A percentile compares a stretch with the other conserved stretches of the same genome.
Evolutionary conservation across 2,888 invertebrate species (phyloP).

Genomic region (Netelia melanura): DNA sequence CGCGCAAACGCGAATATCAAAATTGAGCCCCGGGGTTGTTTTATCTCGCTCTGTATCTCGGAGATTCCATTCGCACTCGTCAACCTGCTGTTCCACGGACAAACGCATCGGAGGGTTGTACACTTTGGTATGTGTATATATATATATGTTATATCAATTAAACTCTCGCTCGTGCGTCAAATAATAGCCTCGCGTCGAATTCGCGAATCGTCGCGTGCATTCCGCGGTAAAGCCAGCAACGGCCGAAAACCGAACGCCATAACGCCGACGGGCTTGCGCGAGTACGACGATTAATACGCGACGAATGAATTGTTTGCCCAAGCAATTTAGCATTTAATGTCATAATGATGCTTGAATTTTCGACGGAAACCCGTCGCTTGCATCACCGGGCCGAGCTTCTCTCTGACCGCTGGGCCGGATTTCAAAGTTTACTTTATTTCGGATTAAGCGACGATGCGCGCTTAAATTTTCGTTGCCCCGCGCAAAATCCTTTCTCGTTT

Average conservation of each 20-base stretch:
- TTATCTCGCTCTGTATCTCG: slow-evolving; percentile 11
- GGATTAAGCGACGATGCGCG: slow-evolving; percentile 74
- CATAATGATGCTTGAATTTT: slow-evolving; percentile 80
- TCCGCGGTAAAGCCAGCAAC: slow-evolving; percentile 22
- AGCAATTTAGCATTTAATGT: slow-evolving; percentile 81
- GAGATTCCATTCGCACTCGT: slow-evolving; percentile 32
- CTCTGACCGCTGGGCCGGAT: slow-evolving; percentile 53
- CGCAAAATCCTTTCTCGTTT: slow-evolving; percentile 4
- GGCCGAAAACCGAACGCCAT: slow-evolving; percentile 50
- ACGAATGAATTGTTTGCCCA: slow-evolving; percentile 67
- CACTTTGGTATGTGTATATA: not conserved
- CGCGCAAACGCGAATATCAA: slow-evolving; percentile 8
- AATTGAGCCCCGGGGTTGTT: slow-evolving; percentile 47
- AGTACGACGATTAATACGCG: slow-evolving; percentile 63
- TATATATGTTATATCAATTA: slow-evolving; percentile 56
- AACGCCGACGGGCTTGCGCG: slow-evolving; percentile 43
- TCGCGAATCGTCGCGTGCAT: slow-evolving; percentile 46
- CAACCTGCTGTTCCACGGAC: not conserved
- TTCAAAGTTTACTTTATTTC: slow-evolving; percentile 79
- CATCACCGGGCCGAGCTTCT: not conserved
- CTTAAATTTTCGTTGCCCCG: slow-evolving; percentile 7
- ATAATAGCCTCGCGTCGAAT: not conserved
- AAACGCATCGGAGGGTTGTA: slow-evolving; percentile 16
- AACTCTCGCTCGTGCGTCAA: slow-evolving; percentile 35
- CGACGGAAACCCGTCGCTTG: slow-evolving; percentile 48